Base-by-base conservation (phyloP, 2,888 invertebrate genomes). In the Eupithecia subfuscata region DNA sequence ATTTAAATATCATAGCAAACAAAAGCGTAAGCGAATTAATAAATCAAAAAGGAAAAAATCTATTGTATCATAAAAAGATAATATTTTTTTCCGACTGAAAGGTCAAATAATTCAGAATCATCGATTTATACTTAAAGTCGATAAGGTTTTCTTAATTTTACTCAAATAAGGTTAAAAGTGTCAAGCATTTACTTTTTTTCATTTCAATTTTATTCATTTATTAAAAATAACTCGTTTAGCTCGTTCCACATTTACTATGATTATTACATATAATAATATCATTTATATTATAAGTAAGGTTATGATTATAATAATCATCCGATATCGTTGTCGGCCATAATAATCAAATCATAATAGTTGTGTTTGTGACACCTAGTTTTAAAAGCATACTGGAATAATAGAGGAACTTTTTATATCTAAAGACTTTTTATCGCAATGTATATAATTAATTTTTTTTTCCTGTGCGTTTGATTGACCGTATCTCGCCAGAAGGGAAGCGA, bases 231-330 rank as follows among this genome's bases (percentile, higher is more conserved):
- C 71, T 40, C 7, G 71, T 69, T 14, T 22, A 30, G 18, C 68
- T 71, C 22, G 25, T 60, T 43, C 37, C 30, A 60, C 69, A 72
- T 56, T 56, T 18, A 48, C 48, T 8, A 69, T 70, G 69, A 69
- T 16, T 63, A 52, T n/a, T 52, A 34, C 30, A 30, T 34, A 5
- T 64, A 67, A 73, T 70, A 73, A 73, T 70, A 69, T 64, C 37
- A 64, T 70, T 73, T 71, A 69, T 71, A 70, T 60, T 73, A 69
- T 69, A 70, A 65, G 30, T 75, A 65, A 56, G 75, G 72, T 72
- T 72, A 70, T 56, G 65, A 69, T 65, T 52, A 70, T 30, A 65
- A 52, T 37, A n/a, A 65, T 64, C n/a, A 75, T 65, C 11, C 69
- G 56, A 73, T 73, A 73, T 43, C 34, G 22, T 60, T 70, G 69